Evolutionary conservation across 2,113 vertebrate genomes (phyloP).

Genomic region (Gymnorhina tibicen): DNA sequence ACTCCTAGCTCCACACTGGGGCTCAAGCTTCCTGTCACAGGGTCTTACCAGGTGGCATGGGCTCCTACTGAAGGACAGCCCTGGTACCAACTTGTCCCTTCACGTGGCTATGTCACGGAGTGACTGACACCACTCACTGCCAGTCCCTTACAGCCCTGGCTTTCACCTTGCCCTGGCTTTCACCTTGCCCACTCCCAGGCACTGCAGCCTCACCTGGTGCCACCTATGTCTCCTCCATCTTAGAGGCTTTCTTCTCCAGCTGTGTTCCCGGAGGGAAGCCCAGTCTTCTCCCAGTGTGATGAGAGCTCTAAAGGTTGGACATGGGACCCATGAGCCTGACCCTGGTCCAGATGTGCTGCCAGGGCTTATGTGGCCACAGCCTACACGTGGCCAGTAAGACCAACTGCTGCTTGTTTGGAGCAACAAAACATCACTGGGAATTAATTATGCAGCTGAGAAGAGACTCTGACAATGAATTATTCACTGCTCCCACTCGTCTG

Average conservation of each 20-base stretch:
- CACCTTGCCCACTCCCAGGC: background rate
- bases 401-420: background rate
- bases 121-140: background rate
- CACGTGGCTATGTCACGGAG: accelerated
- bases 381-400: accelerated
- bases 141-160: background rate
- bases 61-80: background rate
- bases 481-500: accelerated
- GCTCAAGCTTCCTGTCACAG: accelerated
- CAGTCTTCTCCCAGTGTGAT: background rate
- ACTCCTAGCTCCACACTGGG: background rate
- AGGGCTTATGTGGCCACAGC: background rate
- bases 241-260: background rate
- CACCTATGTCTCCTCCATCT: accelerated
- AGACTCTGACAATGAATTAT: background rate
- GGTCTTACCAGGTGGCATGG: accelerated
- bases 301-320: background rate
- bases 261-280: accelerated
- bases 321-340: background rate
- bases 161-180: background rate
- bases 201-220: background rate
- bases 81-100: background rate
- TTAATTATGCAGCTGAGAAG: background rate
- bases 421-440: background rate
- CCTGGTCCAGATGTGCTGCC: background rate